A percentile compares a stretch with the other conserved stretches of the same genome.
Evolutionary conservation across 2,888 invertebrate species (phyloP).

Genomic region (Strigamia maritima): DNA sequence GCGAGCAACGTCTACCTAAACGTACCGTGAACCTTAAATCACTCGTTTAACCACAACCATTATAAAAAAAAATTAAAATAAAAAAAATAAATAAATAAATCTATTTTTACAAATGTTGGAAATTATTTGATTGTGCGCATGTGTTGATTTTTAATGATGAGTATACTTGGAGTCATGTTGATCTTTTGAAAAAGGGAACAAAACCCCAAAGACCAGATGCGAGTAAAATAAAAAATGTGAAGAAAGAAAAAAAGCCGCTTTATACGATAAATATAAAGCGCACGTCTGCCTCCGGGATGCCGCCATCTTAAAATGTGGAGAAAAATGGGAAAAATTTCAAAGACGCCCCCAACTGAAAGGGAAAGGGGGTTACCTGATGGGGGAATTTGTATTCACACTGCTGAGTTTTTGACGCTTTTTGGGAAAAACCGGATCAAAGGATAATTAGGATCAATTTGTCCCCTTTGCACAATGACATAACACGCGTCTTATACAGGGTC

Average conservation of each 20-base stretch:
- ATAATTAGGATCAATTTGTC: constrained; percentile 18
- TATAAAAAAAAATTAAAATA: not conserved
- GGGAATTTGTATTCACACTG: constrained; percentile 5
- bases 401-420: constrained; percentile 27
- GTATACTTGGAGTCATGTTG: constrained; percentile 26
- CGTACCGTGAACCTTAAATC: constrained; percentile 6
- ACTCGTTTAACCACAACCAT: not conserved
- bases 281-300: constrained; percentile 21
- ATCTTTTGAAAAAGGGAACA: constrained; percentile 32
- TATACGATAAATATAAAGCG: constrained; percentile 9
- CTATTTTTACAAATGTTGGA: not conserved
- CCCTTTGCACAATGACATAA: constrained; percentile 20
- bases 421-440: constrained; percentile 28
- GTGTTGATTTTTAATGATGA: constrained; percentile 32
- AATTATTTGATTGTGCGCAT: constrained; percentile 5
- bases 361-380: constrained; percentile 17
- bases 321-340: constrained; percentile 8
- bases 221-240: not conserved
- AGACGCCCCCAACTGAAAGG: constrained; percentile 21
- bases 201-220: constrained; percentile 20
- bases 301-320: not conserved
- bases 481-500: not conserved
- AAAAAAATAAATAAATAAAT: not conserved
- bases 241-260: constrained; percentile 14
- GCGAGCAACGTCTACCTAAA: constrained; percentile 18